Percentiles rank a stretch among this genome's conserved stretches.
Evolutionary conservation across 2,797 vertebrate species (phyloP).

Genomic region (Poecilia velifera): DNA sequence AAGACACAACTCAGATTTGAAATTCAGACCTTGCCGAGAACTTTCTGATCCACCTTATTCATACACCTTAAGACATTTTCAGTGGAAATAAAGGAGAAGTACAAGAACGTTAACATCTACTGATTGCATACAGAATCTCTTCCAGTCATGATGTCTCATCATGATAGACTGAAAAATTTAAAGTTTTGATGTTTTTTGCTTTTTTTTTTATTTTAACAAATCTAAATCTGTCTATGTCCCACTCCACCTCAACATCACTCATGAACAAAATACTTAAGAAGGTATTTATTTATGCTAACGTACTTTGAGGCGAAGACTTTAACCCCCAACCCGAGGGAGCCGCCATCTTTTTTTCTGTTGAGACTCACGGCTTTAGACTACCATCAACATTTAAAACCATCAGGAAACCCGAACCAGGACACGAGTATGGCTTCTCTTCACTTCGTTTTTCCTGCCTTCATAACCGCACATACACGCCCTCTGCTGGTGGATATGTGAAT

Average conservation of each 20-base stretch:
- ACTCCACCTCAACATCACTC: not conserved
- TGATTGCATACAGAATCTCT: not conserved
- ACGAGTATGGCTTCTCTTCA: not conserved
- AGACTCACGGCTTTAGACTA: not conserved
- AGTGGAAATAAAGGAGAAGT: not conserved
- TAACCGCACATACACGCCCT: not conserved
- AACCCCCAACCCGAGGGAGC: not conserved
- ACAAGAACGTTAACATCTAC: not conserved
- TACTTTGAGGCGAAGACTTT: not conserved
- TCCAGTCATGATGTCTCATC: not conserved
- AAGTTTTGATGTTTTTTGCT: not conserved
- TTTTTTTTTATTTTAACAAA: not conserved
- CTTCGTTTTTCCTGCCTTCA: not conserved
- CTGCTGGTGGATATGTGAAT: constrained; percentile 34
- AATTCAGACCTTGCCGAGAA: not conserved
- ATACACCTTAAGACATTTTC: not conserved
- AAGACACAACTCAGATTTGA: not conserved
- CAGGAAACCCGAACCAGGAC: not conserved
- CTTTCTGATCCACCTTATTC: not conserved
- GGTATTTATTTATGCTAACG: too few species aligned
- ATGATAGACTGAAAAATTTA: not conserved
- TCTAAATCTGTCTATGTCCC: not conserved
- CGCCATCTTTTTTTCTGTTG: not conserved
- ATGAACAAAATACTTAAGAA: not conserved
- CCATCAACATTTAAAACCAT: not conserved